Evolutionary conservation across 1,140 invertebrate species (phyloP).

Genomic region (Semibalanus balanoides): DNA sequence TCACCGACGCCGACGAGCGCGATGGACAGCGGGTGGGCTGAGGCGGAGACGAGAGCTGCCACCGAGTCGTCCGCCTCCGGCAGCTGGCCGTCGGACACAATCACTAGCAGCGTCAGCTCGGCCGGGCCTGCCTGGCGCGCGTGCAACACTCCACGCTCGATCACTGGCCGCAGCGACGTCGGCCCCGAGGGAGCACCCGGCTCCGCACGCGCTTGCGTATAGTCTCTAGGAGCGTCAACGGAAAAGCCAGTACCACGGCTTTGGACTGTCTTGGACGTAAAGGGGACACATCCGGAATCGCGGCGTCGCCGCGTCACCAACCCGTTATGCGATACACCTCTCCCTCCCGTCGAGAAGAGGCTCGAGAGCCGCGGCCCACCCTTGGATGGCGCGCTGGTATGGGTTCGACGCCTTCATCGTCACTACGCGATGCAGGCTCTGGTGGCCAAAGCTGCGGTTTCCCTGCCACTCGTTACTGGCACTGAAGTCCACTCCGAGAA

Average conservation of each 20-base stretch:
- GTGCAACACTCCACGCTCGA: not conserved
- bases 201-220: not conserved
- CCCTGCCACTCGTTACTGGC: slow-evolving; percentile 42
- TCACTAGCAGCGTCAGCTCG: slow-evolving; percentile 30
- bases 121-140: not conserved
- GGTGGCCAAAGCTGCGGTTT: slow-evolving; percentile 32
- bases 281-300: not conserved
- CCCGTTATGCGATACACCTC: not conserved
- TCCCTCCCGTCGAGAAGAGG: not conserved
- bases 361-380: not conserved
- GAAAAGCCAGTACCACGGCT: not conserved
- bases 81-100: slow-evolving; percentile 40
- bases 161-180: not conserved
- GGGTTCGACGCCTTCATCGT: slow-evolving; percentile 27
- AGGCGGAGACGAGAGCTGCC: slow-evolving; percentile 38
- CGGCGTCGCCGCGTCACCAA: not conserved
- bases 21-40: slow-evolving; percentile 37
- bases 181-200: no score
- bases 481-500: slow-evolving; percentile 38
- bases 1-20: slow-evolving; percentile 44
- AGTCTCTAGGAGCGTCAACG: not conserved
- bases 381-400: not conserved
- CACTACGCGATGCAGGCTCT: slow-evolving; percentile 24
- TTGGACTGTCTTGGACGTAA: not conserved
- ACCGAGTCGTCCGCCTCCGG: slow-evolving; percentile 29